Evolutionary conservation across 2,888 invertebrate genomes (phyloP).

Genomic region (Anarsia innoxiella): DNA sequence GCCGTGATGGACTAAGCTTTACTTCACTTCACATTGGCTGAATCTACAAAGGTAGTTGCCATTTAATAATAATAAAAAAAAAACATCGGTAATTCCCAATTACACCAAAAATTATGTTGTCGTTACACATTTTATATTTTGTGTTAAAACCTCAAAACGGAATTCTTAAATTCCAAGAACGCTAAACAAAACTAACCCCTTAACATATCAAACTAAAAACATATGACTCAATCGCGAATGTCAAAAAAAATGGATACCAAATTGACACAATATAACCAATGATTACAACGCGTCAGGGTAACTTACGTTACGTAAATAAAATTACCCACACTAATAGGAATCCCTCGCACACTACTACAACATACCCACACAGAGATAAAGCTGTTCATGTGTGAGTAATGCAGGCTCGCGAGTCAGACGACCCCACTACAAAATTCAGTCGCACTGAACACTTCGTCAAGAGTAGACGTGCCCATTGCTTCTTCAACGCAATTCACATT

Average conservation of each 20-base stretch:
- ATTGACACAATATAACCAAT: conserved; percentile 61
- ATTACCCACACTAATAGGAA: conserved; percentile 32
- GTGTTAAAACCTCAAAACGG: too few relatives aligned
- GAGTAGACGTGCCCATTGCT: conserved; percentile 50
- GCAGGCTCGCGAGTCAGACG: conserved; percentile 56
- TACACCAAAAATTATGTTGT: too few relatives aligned
- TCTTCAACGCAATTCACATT: conserved; percentile 50
- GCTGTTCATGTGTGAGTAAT: conserved; percentile 45
- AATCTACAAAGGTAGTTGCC: too few relatives aligned
- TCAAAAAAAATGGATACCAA: conserved; percentile 63
- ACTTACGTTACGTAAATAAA: conserved; percentile 73
- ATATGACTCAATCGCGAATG: conserved; percentile 66
- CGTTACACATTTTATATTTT: too few relatives aligned
- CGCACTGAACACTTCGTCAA: conserved; percentile 52
- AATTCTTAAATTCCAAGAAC: too few relatives aligned
- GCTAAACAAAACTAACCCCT: too few relatives aligned
- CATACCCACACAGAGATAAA: conserved; percentile 36
- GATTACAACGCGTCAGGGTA: conserved; percentile 55
- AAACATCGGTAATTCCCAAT: too few relatives aligned
- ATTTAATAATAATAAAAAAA: too few relatives aligned
- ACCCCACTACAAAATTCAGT: conserved; percentile 72
- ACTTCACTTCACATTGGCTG: too few relatives aligned
- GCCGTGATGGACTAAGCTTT: too few relatives aligned
- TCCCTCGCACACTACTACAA: conserved; percentile 17
- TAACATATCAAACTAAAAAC: too few relatives aligned